Evolutionary conservation across 2,888 invertebrate species (phyloP), one percentile per base, ranked within the genome.

Genomic region (Serripes groenlandicus): DNA sequence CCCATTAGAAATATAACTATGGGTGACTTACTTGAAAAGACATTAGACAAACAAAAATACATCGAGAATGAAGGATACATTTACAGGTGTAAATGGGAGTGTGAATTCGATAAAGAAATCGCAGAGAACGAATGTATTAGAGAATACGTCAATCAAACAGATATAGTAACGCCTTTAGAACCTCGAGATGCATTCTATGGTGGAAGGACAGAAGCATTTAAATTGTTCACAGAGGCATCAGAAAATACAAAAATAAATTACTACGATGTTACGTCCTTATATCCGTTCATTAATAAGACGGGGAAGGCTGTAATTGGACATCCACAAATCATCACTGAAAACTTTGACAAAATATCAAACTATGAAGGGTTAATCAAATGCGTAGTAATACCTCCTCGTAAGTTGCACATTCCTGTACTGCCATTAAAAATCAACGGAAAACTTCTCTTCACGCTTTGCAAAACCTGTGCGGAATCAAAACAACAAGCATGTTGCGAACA

Each of bases 361-460:
- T n/a, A n/a, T n/a, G n/a, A n/a, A n/a, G n/a, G n/a, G n/a, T n/a
- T 54, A 26, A 7, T 90, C 18, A 82, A 91, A 49, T 89, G 73
- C 60, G 37, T 37, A 35, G 15, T 58, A 30, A 4, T 58, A n/a
- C 11, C 60, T 11, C 73, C 58, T 11, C 34, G 35, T n/a, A 26
- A 34, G 28, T 60, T 73, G 18, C 30, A 58, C 37, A n/a, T 73
- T 60, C 73, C 73, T 23, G 73, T 73, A 28, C 37, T 58, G 26
- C 58, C 58, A 7, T 28, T 23, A 18, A 73, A 21, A 71, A 30
- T 58, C 78, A 68, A 56, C 37, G 81, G 85, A 0, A 90, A 91
- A 70, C 75, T 94, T 26, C 85, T 93, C 81, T 94, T 94, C 85
- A 83, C 88, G 0, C 74, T 94, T 5, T 94, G 94, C 87, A 78